A percentile compares a stretch with the other conserved stretches of the same genome.
Conservation (phyloP, 2,113 vertebrate genomes). For the Heterotis niloticus region DNA sequence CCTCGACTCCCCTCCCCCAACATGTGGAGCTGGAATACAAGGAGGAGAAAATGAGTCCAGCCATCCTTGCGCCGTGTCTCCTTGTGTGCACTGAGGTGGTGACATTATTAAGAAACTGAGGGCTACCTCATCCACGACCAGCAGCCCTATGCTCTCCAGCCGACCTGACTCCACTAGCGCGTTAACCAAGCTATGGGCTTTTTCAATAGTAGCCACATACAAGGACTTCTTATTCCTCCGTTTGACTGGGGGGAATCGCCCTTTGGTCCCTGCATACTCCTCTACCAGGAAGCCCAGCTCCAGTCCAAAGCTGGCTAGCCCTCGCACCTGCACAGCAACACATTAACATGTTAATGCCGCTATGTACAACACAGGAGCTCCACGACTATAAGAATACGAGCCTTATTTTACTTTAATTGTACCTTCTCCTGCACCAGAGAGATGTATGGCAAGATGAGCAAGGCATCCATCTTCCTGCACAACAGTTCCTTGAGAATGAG, state of each 20-base stretch:
- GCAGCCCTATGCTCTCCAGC: constrained; percentile 72
- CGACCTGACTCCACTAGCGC: constrained; percentile 80
- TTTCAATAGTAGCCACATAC: constrained; percentile 91
- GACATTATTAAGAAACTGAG: not conserved
- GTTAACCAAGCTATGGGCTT: constrained; percentile 86
- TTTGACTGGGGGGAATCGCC: constrained; percentile 85
- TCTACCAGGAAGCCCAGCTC: constrained; percentile 92
- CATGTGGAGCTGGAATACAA: constrained; percentile 83
- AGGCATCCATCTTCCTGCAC: constrained; percentile 80
- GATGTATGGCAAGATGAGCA: constrained; percentile 89
- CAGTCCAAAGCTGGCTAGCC: constrained; percentile 79
- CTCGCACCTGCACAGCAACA: constrained; percentile 71
- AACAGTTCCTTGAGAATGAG: constrained; percentile 87
- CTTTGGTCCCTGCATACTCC: constrained; percentile 95
- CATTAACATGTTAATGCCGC: not conserved
- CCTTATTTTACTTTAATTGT: not conserved
- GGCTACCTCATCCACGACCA: constrained; percentile 90
- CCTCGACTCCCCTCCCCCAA: constrained; percentile 86
- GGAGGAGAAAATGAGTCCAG: not conserved
- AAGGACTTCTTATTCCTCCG: constrained; percentile 74
- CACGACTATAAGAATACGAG: constrained; percentile 68
- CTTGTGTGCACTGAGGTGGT: not conserved
- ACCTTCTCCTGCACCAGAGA: constrained; percentile 98
- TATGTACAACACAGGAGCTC: constrained; percentile 48
- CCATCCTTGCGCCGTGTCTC: not conserved